Evolutionary conservation across 1,140 invertebrate genomes (phyloP), one percentile per base, ranked within the genome.

Genomic region (Ceratina japonica): DNA sequence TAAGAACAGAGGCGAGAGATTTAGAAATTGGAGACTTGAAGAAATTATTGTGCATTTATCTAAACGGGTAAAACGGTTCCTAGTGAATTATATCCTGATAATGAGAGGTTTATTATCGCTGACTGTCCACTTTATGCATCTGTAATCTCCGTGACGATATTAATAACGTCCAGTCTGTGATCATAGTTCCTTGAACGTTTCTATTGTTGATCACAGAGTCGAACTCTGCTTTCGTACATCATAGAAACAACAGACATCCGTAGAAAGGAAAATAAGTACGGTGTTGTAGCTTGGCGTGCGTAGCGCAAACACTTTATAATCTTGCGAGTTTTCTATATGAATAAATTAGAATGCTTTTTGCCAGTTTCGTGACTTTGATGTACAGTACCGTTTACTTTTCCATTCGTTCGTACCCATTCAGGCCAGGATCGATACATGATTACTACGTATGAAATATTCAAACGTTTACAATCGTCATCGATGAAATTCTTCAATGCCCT

Each of bases 221-320:
- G 5, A 18, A 16, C 10, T 31, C 49, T 59, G 10, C 37, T 44
- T 44, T 44, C 10, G 37, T 22, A 13, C 20, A 24, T 12, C 13
- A 10, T 63, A 18, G 59, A 54, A 12, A 72, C 49, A 81, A 72
- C n/a, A n/a, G 59, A 81, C 76, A 81, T 84, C 83, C 27, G 31
- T 75, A 24, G 20, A 37, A 20, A 1, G 54, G 3, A 58, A 64
- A 72, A 79, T 84, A 71, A 44, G 82, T 27, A 84, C 82, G 81
- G 81, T 83, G 54, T 68, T 61, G 37, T 73, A 61, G 2, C 62
- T 27, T 5, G 1, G 20, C 18, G 12, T 31, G 12, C 15, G 16
- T 13, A n/a, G 8, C 10, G 0, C 27, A 49, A 4, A 56, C 15
- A 18, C 13, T 54, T 74, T n/a, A 44, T 7, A 44, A 44, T 44